phyloP scores from a whole-genome alignment of 2,113 vertebrate species.

The Oophaga pumilio region DNA sequence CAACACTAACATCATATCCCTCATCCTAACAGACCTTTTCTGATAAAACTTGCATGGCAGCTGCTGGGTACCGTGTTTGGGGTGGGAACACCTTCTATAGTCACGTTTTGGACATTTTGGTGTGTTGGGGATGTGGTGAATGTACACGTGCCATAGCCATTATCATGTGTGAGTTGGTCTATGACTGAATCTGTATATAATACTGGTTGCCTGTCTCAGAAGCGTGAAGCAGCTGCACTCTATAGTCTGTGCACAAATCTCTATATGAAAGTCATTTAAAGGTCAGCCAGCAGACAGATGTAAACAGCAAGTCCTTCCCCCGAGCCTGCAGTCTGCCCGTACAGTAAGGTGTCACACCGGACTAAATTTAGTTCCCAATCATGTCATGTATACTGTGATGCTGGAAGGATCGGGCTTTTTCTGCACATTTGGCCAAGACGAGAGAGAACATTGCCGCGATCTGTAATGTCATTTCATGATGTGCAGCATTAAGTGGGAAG shows the following conservation, averaged over 20 bases:
- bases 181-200: neutral
- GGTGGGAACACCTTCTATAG: no score
- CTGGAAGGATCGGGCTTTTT: neutral
- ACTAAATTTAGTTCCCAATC: neutral
- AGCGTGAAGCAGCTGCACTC: neutral
- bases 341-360: constrained; percentile 20
- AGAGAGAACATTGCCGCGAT: no score
- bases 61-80: neutral
- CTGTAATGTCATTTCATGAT: no score
- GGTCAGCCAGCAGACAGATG: constrained; percentile 44
- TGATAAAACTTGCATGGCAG: neutral
- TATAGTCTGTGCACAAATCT: neutral
- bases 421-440: neutral
- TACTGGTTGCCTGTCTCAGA: neutral
- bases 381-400: neutral
- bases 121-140: neutral
- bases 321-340: constrained; percentile 25
- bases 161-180: neutral
- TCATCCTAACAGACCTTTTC: neutral
- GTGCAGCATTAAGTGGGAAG: no score
- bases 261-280: constrained; percentile 52
- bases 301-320: constrained; percentile 30
- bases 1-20: neutral
- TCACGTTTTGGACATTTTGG: no score
- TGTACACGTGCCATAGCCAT: neutral